These are phyloP conservation scores for Erpetoichthys calabaricus DNA, from an alignment of 2,797 vertebrate species.

Conservation along the genomic window DNA sequence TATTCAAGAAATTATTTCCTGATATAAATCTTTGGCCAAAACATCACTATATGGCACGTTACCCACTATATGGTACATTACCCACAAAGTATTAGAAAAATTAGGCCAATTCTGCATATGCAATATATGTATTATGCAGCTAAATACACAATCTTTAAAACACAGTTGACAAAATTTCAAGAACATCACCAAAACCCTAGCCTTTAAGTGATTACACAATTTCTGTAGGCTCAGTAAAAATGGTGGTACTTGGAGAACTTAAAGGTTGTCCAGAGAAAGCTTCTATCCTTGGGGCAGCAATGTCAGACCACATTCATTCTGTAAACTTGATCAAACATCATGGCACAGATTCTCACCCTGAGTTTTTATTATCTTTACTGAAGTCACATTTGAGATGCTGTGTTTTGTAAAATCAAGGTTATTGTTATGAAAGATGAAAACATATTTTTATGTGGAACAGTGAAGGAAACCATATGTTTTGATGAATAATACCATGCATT, in stretches of 20 bases:
- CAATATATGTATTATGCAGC: no score
- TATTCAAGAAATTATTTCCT: conserved; percentile 18
- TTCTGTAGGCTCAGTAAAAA: no score
- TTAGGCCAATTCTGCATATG: no score
- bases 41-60: conserved; percentile 15
- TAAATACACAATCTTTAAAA: no score
- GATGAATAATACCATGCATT: conserved; percentile 1
- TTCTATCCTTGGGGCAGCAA: conserved; percentile 6
- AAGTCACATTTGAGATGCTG: conserved; percentile 19
- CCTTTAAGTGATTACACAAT: no score
- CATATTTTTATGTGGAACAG: conserved; percentile 16
- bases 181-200: no score
- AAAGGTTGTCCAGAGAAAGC: conserved; percentile 3
- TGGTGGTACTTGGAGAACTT: conserved; percentile 9
- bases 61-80: conserved; percentile 7
- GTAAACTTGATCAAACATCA: conserved; percentile 16
- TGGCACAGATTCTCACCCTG: conserved; percentile 12
- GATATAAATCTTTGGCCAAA: conserved; percentile 16
- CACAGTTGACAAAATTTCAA: no score
- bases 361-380: conserved; percentile 16
- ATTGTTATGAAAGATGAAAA: conserved; percentile 19
- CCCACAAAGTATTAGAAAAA: no score
- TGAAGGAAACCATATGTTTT: conserved; percentile 15
- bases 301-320: conserved; percentile 14
- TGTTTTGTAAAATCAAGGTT: conserved; percentile 18